phyloP scores from a whole-genome alignment of 1,140 invertebrate species.

The Leucophenga varia region DNA sequence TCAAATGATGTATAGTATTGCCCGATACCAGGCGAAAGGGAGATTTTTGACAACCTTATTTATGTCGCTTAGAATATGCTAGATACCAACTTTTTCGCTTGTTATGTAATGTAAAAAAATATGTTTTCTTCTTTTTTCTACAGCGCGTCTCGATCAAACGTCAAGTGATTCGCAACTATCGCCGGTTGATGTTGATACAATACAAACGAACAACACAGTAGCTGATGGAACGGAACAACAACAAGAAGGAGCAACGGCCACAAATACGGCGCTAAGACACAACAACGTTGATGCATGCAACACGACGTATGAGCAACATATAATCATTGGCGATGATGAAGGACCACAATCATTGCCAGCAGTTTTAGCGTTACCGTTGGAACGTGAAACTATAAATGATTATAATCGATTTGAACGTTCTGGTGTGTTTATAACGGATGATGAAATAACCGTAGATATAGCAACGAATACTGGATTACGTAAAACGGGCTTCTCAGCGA shows the following conservation, averaged over 20 bases:
- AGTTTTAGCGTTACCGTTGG: constrained; percentile 23
- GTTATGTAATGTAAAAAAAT: too few relatives aligned
- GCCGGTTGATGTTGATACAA: constrained; percentile 35
- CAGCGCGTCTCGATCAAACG: constrained; percentile 53
- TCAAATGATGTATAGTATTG: too few relatives aligned
- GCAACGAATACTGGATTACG: constrained; percentile 67
- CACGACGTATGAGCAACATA: constrained; percentile 14
- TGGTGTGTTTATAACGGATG: constrained; percentile 57
- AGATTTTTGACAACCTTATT: too few relatives aligned
- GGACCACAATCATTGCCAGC: constrained; percentile 47
- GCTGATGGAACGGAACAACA: constrained; percentile 8
- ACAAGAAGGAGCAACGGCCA: not conserved
- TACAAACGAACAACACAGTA: constrained; percentile 13
- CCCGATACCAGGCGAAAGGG: too few relatives aligned
- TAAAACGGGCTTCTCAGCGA: constrained; percentile 65
- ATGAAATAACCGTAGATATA: constrained; percentile 65
- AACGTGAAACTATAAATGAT: constrained; percentile 5
- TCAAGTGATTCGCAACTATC: constrained; percentile 55
- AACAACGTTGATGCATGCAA: constrained; percentile 12
- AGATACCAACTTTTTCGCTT: too few relatives aligned
- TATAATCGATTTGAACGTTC: constrained; percentile 42
- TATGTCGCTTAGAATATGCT: too few relatives aligned
- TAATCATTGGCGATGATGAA: constrained; percentile 22
- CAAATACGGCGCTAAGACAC: not conserved
- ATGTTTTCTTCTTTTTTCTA: constrained; percentile 7